Evolutionary conservation across 2,797 vertebrate genomes (phyloP), one percentile per base, ranked within the genome.

Genomic region (Enteromius thamalakanensis): DNA sequence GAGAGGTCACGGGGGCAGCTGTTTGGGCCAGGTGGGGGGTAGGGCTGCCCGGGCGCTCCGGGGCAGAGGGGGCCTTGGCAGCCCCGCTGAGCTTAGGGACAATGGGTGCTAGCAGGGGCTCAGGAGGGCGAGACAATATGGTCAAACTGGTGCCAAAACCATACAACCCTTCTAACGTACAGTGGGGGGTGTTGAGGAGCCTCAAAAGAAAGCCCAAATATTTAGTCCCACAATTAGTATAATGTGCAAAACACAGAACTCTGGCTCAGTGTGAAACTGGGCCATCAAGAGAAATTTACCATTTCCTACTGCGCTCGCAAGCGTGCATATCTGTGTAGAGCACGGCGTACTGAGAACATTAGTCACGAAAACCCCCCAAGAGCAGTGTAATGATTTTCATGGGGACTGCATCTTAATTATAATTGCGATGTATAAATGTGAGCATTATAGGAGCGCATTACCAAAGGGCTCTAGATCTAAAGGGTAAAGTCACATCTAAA

Each of bases 171-270:
- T 93, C 90, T 91, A 92, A 94, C 91, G 90, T 89, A 85, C 47
- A 79, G 10, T 1, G 49, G 92, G 90, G 88, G 86, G 93, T 94
- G 93, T 93, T 34, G 79, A 4, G 23, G 7, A 62, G 49, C 93
- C 93, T 92, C 90, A 94, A 94, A 93, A 94, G 94, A 94, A 94
- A 94, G 94, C 92, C 92, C 42, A 74, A 65, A 82, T 76, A 71
- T 60, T 65, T 82, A 86, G 75, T 74, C 69, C 53, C 75, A 79
- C 80, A 80, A 83, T 83, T 83, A 77, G 70, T 82, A 82, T 82
- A 75, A 82, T 76, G 81, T 82, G 71, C 71, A 82, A 76, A 76
- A 76, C 81, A 82, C 49, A 76, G 81, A 77, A 83, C 75, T 83
- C 60, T 51, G 75, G 1, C 81, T 78, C 81, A 83, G 81, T 83